Conservation (phyloP, 2,888 invertebrate species). For the Listrodromus nycthemerus region DNA sequence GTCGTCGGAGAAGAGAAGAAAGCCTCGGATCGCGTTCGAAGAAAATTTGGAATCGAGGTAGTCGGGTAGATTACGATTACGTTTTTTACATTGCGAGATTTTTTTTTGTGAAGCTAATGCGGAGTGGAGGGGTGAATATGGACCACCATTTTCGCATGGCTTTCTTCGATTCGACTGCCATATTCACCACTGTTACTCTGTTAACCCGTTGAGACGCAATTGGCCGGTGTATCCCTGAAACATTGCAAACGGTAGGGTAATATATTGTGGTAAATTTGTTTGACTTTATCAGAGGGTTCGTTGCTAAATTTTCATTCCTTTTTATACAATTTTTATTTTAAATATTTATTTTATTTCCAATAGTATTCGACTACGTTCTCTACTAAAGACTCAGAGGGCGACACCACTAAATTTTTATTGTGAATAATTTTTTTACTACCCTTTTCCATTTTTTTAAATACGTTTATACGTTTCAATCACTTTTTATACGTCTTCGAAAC, state of each 20-base stretch:
- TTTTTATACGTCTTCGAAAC: too few relatives aligned
- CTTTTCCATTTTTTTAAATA: neutral
- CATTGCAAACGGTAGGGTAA: neutral
- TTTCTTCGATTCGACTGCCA: neutral
- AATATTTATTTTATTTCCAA: neutral
- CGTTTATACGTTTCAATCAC: neutral
- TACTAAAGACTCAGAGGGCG: neutral
- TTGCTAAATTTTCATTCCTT: too few relatives aligned
- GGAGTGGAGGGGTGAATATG: too few relatives aligned
- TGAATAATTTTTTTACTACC: neutral
- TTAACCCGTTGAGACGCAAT: neutral
- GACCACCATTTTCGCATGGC: too few relatives aligned
- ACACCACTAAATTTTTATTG: neutral
- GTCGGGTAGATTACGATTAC: neutral
- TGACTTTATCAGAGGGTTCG: neutral
- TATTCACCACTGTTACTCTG: neutral
- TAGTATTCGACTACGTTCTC: neutral
- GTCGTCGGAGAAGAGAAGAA: neutral
- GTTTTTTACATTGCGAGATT: too few relatives aligned
- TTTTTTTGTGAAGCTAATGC: too few relatives aligned
- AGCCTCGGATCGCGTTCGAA: neutral
- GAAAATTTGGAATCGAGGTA: neutral
- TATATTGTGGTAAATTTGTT: neutral
- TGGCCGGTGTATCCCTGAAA: neutral
- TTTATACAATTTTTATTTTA: neutral